Evolutionary conservation across 2,797 vertebrate species (phyloP).

Genomic region (Lutjanus argentimaculatus): DNA sequence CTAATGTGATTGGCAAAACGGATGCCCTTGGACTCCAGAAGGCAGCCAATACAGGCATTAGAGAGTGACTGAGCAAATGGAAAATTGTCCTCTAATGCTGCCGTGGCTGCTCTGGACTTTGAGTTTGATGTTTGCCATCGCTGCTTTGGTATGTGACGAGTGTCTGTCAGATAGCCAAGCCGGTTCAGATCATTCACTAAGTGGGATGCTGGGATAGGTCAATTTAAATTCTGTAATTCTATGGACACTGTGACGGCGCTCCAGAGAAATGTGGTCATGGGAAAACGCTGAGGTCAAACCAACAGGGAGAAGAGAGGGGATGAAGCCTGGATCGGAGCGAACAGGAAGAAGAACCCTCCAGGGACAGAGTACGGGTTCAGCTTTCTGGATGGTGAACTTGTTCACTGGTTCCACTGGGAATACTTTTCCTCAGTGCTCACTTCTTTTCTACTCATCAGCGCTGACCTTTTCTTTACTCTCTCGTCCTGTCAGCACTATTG

Average conservation of each 20-base stretch:
- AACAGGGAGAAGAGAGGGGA: conserved; percentile 60
- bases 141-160: conserved; percentile 44
- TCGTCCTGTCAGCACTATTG: conserved; percentile 19
- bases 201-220: conserved; percentile 38
- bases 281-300: conserved; percentile 76
- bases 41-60: conserved; percentile 69
- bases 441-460: conserved; percentile 20
- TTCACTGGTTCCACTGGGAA: conserved; percentile 40
- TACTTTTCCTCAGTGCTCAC: neutral
- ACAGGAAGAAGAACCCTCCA: conserved; percentile 56
- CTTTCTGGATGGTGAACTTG: conserved; percentile 45
- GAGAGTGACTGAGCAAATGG: conserved; percentile 45
- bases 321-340: neutral
- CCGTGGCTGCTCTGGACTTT: conserved; percentile 15
- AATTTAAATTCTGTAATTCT: conserved; percentile 63
- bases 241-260: conserved; percentile 46
- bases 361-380: conserved; percentile 43
- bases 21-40: conserved; percentile 74
- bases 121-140: conserved; percentile 38
- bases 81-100: conserved; percentile 55
- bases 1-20: conserved; percentile 77
- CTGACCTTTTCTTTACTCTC: conserved; percentile 29
- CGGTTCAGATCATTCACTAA: conserved; percentile 52
- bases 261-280: conserved; percentile 76
- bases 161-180: conserved; percentile 35